phyloP scores from a whole-genome alignment of 2,888 invertebrate species.

The Lasioglossum oenotherae region DNA sequence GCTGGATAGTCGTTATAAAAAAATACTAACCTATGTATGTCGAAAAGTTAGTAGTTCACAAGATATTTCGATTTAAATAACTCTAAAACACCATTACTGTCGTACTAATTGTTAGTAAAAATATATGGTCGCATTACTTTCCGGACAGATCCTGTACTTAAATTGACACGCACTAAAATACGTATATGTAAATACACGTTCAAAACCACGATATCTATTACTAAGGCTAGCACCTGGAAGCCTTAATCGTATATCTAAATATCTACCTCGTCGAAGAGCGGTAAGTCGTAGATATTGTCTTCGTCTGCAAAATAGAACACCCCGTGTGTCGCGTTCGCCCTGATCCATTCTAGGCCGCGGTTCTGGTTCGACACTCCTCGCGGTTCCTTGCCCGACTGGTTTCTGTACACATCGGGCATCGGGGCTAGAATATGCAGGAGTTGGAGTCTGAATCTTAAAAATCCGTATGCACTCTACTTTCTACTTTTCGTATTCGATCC shows the following conservation, averaged over 20 bases:
- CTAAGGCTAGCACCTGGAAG: too few species aligned
- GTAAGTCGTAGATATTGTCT: slow-evolving; percentile 92
- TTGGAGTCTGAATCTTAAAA: background rate
- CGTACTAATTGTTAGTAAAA: too few species aligned
- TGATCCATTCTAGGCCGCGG: slow-evolving; percentile 90
- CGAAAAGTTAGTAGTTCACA: too few species aligned
- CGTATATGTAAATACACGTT: too few species aligned
- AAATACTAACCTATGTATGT: too few species aligned
- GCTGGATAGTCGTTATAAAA: too few species aligned
- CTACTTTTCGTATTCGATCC: background rate
- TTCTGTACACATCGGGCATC: slow-evolving; percentile 88
- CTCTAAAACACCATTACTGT: too few species aligned
- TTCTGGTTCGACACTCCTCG: slow-evolving; percentile 91
- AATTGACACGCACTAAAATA: too few species aligned
- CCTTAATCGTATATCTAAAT: slow-evolving; percentile 39
- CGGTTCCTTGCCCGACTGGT: slow-evolving; percentile 85
- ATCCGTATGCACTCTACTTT: background rate
- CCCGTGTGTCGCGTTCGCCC: slow-evolving; percentile 88
- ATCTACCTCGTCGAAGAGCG: slow-evolving; percentile 90
- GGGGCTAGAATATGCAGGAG: slow-evolving; percentile 84
- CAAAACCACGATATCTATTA: too few species aligned
- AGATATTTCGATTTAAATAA: too few species aligned
- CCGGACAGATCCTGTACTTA: too few species aligned
- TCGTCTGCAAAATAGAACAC: slow-evolving; percentile 94
- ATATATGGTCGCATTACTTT: too few species aligned